Conservation (phyloP, 2,797 vertebrate genomes). For the Hybognathus amarus region DNA sequence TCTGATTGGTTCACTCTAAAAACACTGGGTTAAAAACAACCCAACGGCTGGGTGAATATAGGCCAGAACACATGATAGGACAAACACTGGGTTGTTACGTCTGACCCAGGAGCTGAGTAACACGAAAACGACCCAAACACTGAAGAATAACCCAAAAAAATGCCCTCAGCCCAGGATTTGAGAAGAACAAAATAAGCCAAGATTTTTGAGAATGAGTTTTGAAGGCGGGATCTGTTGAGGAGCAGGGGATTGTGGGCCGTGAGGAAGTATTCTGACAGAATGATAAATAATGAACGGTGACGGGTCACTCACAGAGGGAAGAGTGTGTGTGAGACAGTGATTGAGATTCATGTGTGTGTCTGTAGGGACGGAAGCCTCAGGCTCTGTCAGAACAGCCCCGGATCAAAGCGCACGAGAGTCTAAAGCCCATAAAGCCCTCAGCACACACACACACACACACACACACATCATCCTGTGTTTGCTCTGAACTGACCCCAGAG, state of each 20-base stretch:
- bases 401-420: constrained; percentile 78
- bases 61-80: no score
- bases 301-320: neutral
- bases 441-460: neutral
- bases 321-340: constrained; percentile 9
- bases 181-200: no score
- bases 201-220: neutral
- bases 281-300: constrained; percentile 45
- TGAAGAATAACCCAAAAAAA: no score
- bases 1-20: no score
- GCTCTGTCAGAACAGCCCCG: constrained; percentile 81
- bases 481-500: neutral
- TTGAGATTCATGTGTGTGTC: constrained; percentile 51
- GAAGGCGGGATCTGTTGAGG: neutral
- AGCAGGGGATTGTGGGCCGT: neutral
- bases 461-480: neutral
- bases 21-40: no score
- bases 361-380: constrained; percentile 73
- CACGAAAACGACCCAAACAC: no score
- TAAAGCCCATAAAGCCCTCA: constrained; percentile 38
- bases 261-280: constrained; percentile 27
- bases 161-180: no score
- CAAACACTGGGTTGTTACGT: no score
- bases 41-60: no score
- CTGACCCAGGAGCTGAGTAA: no score